Percentiles rank a stretch among this genome's conserved stretches.
phyloP scores from a whole-genome alignment of 37 sponge, comb jelly and placozoan species.

The Mnemiopsis leidyi region DNA sequence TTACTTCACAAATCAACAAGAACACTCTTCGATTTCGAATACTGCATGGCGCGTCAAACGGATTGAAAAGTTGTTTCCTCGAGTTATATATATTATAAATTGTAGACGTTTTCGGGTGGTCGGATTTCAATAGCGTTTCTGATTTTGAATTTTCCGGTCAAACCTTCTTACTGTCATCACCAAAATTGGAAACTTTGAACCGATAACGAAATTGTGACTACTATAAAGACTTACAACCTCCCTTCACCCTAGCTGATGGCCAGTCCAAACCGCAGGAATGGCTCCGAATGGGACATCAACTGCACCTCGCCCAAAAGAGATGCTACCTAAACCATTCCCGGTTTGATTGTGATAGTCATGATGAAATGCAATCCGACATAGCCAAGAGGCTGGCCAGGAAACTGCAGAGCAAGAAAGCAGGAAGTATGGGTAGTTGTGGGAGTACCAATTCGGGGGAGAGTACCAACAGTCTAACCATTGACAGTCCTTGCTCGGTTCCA shows the following conservation, averaged over 20 bases:
- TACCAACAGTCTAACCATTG: background rate
- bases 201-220: too few relatives aligned
- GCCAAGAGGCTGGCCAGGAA: background rate
- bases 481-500: background rate
- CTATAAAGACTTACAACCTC: background rate
- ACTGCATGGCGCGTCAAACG: too few relatives aligned
- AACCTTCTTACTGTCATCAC: too few relatives aligned
- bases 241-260: background rate
- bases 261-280: slow-evolving; percentile 27
- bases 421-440: background rate
- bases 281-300: background rate
- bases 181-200: too few relatives aligned
- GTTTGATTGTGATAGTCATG: background rate
- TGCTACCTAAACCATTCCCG: slow-evolving; percentile 2
- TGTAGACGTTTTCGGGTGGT: too few relatives aligned
- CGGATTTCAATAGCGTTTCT: too few relatives aligned
- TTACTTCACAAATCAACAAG: too few relatives aligned
- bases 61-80: too few relatives aligned
- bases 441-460: background rate
- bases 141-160: too few relatives aligned
- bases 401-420: background rate
- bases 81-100: too few relatives aligned
- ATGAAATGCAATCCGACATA: background rate
- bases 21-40: too few relatives aligned
- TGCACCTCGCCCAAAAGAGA: slow-evolving; percentile 1